Conservation (phyloP, 1,140 invertebrate species). For the Euura saliciscinereae region DNA sequence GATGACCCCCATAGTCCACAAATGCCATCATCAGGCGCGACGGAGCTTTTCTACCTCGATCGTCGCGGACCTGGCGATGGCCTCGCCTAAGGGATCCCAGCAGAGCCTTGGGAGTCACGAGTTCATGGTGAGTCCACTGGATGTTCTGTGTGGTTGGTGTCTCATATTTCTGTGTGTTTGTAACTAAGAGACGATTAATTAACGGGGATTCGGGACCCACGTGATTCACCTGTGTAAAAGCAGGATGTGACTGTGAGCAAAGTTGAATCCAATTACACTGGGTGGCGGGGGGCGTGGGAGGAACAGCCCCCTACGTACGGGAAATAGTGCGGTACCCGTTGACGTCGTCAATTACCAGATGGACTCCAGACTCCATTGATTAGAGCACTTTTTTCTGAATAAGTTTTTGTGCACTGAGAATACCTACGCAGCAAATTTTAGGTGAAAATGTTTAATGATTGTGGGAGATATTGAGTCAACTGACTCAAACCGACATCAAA, state of each 20-base stretch:
- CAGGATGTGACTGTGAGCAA: background rate
- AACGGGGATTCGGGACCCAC: background rate
- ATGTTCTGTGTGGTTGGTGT: no score
- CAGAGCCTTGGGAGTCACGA: slow-evolving; percentile 47
- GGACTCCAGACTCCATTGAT: no score
- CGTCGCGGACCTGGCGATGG: slow-evolving; percentile 42
- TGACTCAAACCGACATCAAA: no score
- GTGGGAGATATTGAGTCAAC: no score
- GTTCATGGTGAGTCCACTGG: slow-evolving; percentile 50
- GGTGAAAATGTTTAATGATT: no score
- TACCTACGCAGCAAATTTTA: no score
- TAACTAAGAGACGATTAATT: background rate
- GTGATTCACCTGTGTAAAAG: background rate
- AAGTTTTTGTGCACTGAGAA: no score
- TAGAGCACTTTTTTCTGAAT: no score
- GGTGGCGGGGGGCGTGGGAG: background rate
- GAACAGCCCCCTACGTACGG: background rate
- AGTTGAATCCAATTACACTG: background rate
- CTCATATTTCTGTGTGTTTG: no score
- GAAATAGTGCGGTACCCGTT: slow-evolving; percentile 4
- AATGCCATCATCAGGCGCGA: slow-evolving; percentile 44
- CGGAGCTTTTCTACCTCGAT: slow-evolving; percentile 50
- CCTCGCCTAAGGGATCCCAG: slow-evolving; percentile 41
- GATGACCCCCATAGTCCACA: slow-evolving; percentile 28
- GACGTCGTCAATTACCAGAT: slow-evolving; percentile 2